These are phyloP conservation scores for Branchinecta lynchi DNA, from an alignment of 1,140 invertebrate species.

Conservation along the genomic window DNA sequence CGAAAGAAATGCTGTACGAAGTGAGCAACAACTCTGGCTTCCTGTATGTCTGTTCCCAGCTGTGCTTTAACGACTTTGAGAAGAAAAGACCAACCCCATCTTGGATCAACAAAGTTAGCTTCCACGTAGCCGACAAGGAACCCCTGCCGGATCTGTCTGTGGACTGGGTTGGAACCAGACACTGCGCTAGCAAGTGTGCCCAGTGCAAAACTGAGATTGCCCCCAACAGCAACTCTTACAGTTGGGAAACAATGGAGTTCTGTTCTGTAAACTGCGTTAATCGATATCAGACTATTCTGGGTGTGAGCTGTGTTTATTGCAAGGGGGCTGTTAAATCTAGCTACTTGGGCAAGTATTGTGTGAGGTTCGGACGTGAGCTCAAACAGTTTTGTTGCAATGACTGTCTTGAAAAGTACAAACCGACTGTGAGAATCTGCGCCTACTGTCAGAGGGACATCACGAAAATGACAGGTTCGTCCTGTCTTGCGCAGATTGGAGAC, in stretches of 20 bases:
- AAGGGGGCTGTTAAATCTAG: neutral
- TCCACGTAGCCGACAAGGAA: neutral
- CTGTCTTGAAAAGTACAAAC: neutral
- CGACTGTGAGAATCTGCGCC: neutral
- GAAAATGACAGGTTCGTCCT: neutral
- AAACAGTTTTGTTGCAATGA: neutral
- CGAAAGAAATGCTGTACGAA: no score
- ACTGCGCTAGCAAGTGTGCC: neutral
- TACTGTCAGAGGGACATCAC: neutral
- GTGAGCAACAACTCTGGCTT: no score
- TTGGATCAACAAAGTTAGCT: neutral
- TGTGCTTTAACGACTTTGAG: neutral
- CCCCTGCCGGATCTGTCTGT: neutral
- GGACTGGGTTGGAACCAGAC: neutral
- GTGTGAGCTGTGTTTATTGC: neutral
- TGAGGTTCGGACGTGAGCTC: neutral
- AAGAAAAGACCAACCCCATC: neutral
- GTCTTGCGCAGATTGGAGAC: neutral
- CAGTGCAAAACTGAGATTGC: neutral
- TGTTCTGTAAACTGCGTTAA: neutral
- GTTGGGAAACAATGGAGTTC: slow-evolving; percentile 1
- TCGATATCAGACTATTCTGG: neutral
- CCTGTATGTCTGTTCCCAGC: neutral
- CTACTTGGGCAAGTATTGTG: neutral
- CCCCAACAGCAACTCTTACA: neutral